These are phyloP conservation scores for Tachystola acroxantha DNA, from an alignment of 2,888 invertebrate genomes.

Conservation along the genomic window DNA sequence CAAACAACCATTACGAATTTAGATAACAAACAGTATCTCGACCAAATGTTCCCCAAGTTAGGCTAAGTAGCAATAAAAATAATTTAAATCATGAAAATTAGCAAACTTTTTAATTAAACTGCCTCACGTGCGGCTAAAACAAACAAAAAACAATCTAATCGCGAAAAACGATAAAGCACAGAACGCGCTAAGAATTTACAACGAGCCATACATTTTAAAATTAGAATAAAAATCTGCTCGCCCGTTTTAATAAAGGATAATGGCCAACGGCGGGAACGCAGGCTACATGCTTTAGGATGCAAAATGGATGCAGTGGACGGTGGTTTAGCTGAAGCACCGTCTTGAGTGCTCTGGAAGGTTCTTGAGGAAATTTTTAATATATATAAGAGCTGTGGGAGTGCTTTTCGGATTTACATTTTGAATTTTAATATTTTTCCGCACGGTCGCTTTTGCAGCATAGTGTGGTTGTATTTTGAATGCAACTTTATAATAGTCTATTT, in stretches of 20 bases:
- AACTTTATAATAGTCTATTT: background rate
- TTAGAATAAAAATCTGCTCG: constrained; percentile 34
- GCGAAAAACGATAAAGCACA: constrained; percentile 41
- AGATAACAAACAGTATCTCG: too few species aligned
- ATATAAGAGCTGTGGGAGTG: constrained; percentile 18
- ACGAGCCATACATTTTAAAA: constrained; percentile 31
- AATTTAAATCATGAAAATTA: too few species aligned
- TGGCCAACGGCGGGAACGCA: constrained; percentile 12
- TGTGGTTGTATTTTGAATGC: background rate
- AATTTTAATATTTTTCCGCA: constrained; percentile 27
- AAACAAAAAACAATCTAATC: constrained; percentile 36
- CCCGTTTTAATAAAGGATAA: constrained; percentile 28
- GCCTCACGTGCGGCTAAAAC: constrained; percentile 36
- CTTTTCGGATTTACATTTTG: constrained; percentile 29
- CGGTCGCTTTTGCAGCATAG: background rate
- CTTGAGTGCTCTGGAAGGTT: constrained; percentile 23
- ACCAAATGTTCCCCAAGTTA: too few species aligned
- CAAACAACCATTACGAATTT: too few species aligned
- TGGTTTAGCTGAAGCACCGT: constrained; percentile 19
- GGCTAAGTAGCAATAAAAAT: too few species aligned
- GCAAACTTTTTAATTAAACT: constrained; percentile 23
- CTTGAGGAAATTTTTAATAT: constrained; percentile 44
- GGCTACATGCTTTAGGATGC: constrained; percentile 28
- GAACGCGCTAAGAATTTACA: constrained; percentile 43
- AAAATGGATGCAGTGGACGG: constrained; percentile 42